Conservation (phyloP, 1,140 invertebrate genomes). For the Telenomus remus region DNA sequence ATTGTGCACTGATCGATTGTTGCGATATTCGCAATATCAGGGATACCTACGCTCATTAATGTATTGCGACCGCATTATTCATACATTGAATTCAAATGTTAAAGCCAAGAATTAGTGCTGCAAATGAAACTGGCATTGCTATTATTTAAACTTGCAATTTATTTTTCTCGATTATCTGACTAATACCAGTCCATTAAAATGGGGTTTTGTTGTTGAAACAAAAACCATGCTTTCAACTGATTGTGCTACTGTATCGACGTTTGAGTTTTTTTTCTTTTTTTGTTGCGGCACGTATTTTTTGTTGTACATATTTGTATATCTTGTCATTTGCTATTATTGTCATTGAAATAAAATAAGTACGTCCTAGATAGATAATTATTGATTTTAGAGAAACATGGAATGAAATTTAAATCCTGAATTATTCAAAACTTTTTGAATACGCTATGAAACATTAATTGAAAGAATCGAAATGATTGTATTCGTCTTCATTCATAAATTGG, state of each 20-base stretch:
- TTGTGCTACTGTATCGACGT: neutral
- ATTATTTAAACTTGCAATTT: too few relatives aligned
- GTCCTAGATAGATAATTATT: too few relatives aligned
- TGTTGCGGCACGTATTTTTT: slow-evolving; percentile 6
- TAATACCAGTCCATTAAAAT: too few relatives aligned
- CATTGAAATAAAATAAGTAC: slow-evolving; percentile 21
- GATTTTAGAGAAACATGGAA: too few relatives aligned
- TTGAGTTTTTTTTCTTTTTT: slow-evolving; percentile 2
- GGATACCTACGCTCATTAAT: slow-evolving; percentile 13
- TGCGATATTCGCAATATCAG: slow-evolving; percentile 33
- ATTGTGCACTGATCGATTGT: slow-evolving; percentile 2
- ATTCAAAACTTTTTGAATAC: too few relatives aligned
- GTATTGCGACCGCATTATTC: slow-evolving; percentile 1
- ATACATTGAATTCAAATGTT: slow-evolving; percentile 19
- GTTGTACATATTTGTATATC: slow-evolving; percentile 29
- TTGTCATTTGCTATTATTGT: slow-evolving; percentile 11
- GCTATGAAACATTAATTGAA: too few relatives aligned
- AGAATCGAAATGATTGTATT: too few relatives aligned
- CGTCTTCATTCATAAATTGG: too few relatives aligned
- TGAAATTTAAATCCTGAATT: too few relatives aligned
- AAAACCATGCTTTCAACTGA: neutral
- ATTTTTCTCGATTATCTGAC: neutral
- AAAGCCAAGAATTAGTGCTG: slow-evolving; percentile 9
- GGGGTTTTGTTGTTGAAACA: too few relatives aligned
- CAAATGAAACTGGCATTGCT: neutral